A percentile compares a stretch with the other conserved stretches of the same genome.
These are phyloP conservation scores for Taurulus bubalis DNA, from an alignment of 2,113 vertebrate genomes.

Conservation along the genomic window DNA sequence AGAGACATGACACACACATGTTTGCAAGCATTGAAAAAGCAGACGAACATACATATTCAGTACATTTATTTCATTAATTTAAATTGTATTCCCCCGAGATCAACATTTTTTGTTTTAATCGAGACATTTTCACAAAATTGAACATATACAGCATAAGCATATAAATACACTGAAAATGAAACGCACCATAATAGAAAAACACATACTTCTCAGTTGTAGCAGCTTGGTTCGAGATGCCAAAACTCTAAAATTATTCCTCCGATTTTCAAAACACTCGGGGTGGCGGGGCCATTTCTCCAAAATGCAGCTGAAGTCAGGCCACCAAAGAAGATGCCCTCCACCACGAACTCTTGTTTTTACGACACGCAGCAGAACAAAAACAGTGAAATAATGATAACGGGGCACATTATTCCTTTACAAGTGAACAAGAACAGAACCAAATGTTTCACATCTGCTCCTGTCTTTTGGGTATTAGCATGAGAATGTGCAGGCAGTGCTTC, in stretches of 20 bases:
- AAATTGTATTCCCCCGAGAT: background rate
- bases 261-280: too few relatives aligned
- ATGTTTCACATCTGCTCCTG: constrained; percentile 97
- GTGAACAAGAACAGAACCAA: constrained; percentile 92
- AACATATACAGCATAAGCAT: background rate
- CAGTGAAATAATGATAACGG: constrained; percentile 80
- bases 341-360: constrained; percentile 78
- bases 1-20: background rate
- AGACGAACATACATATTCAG: background rate
- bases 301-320: constrained; percentile 72
- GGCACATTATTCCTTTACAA: constrained; percentile 94
- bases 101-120: background rate
- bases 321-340: constrained; percentile 85
- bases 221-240: background rate
- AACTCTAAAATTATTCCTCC: too few relatives aligned
- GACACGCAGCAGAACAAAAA: constrained; percentile 70
- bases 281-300: background rate
- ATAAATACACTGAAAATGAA: background rate
- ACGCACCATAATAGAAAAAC: background rate
- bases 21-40: background rate
- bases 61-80: background rate
- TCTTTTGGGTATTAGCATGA: constrained; percentile 91
- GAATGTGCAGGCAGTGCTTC: constrained; percentile 87
- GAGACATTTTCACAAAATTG: background rate
- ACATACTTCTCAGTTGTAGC: background rate